Evolutionary conservation across 1,140 invertebrate species (phyloP).

Genomic region (Bradysia coprophila): DNA sequence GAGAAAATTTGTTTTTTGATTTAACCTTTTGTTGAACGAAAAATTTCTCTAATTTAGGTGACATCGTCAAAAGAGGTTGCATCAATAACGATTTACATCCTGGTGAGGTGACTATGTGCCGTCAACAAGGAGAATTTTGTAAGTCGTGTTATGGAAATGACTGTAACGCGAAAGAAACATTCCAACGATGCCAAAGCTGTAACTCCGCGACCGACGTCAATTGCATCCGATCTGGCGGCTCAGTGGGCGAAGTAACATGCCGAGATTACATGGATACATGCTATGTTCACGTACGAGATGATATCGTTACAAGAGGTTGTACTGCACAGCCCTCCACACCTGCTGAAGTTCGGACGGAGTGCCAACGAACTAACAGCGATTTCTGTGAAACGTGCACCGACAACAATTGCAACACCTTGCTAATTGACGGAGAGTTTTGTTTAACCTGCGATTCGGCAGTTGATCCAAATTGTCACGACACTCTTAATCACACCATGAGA

Average conservation of each 20-base stretch:
- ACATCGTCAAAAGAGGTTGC: neutral
- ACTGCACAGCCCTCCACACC: neutral
- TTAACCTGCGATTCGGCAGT: neutral
- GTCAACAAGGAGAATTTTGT: neutral
- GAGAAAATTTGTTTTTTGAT: neutral
- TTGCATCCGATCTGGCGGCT: neutral
- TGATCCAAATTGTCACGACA: neutral
- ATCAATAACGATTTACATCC: neutral
- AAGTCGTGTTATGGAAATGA: neutral
- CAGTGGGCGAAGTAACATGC: neutral
- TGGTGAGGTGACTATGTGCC: neutral
- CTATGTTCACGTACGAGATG: neutral
- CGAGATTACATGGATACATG: neutral
- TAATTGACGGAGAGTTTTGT: neutral
- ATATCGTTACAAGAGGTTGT: neutral
- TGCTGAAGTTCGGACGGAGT: neutral
- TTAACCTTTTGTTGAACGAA: neutral
- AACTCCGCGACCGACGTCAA: neutral
- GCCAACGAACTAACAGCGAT: neutral
- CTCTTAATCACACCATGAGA: neutral
- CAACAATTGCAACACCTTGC: neutral
- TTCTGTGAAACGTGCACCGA: neutral
- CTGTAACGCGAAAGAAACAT: neutral
- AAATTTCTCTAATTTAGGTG: neutral
- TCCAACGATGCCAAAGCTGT: neutral